A percentile compares a stretch with the other conserved stretches of the same genome.
These are phyloP conservation scores for Autographa gamma DNA, from an alignment of 2,888 invertebrate genomes.

Conservation along the genomic window DNA sequence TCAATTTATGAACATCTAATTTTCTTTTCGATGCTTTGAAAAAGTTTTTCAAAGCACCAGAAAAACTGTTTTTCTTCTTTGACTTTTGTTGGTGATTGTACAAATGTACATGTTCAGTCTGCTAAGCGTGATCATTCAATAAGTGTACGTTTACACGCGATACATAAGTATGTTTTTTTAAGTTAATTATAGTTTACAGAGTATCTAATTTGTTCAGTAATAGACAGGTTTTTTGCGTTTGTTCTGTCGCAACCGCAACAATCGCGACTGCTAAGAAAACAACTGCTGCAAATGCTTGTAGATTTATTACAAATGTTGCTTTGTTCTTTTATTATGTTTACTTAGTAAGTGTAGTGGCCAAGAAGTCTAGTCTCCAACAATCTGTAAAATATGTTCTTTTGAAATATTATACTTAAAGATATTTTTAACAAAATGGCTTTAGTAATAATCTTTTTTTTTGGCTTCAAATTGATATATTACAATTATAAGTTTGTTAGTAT, in stretches of 20 bases:
- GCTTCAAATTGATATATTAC: not conserved
- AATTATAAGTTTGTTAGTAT: not conserved
- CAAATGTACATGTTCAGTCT: constrained; percentile 28
- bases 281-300: not conserved
- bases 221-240: not conserved
- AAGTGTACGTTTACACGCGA: not conserved
- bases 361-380: too few species aligned
- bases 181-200: not conserved
- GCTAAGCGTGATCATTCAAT: constrained; percentile 29
- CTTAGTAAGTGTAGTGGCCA: too few species aligned
- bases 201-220: constrained; percentile 3
- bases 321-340: too few species aligned
- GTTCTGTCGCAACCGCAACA: not conserved
- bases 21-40: too few species aligned
- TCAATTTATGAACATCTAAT: too few species aligned
- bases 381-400: too few species aligned
- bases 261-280: not conserved
- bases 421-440: too few species aligned
- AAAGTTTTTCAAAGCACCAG: too few species aligned
- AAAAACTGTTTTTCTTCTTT: too few species aligned
- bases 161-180: not conserved
- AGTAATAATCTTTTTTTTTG: not conserved
- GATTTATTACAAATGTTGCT: too few species aligned
- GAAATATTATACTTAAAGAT: too few species aligned
- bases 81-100: too few species aligned